Evolutionary conservation across 2,888 invertebrate genomes (phyloP), one percentile per base, ranked within the genome.

Genomic region (Ferdinandea cuprea): DNA sequence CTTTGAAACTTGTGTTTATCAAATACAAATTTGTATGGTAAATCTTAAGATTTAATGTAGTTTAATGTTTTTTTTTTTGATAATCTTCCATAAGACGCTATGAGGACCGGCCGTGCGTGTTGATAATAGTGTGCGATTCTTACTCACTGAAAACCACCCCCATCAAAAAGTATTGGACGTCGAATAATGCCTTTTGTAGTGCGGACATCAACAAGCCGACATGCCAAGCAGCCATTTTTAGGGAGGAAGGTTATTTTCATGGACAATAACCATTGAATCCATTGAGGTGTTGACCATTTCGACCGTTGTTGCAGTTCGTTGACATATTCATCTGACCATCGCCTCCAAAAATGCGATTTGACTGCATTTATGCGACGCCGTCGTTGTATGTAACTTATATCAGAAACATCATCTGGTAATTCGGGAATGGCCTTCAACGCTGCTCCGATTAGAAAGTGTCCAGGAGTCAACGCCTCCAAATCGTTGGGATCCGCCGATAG

Each of bases 201-300:
- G 15, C 28, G 35, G 40, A 59, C 28, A 15, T 48, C 28, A 13
- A 21, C 54, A 2, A 72, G 63, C 40, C 35, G 32, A 71, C 35
- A 58, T 32, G 19, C 71, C 71, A n/a, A 59, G 30, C 21, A 30
- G 8, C 59, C 46, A 71, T n/a, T n/a, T 32, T 11, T 54, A 46
- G 9, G 69, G 48, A 9, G 59, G 61, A 32, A 48, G 17, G 7
- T 71, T 71, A 30, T 59, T 40, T 19, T 61, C 59, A 9, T 58
- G 44, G 1, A 71, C 32, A 13, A 59, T n/a, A 7, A 71, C 71
- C 17, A 71, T 9, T 19, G 21, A 11, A 6, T 42, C 42, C 28
- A 48, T 19, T 15, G 48, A 4, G 40, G 30, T 19, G 46, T 17
- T 21, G 42, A 30, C 59, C 59, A 72, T 13, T 48, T 72, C 7